Evolutionary conservation across 2,113 vertebrate species (phyloP), one percentile per base, ranked within the genome.

Genomic region (Smithornis capensis): DNA sequence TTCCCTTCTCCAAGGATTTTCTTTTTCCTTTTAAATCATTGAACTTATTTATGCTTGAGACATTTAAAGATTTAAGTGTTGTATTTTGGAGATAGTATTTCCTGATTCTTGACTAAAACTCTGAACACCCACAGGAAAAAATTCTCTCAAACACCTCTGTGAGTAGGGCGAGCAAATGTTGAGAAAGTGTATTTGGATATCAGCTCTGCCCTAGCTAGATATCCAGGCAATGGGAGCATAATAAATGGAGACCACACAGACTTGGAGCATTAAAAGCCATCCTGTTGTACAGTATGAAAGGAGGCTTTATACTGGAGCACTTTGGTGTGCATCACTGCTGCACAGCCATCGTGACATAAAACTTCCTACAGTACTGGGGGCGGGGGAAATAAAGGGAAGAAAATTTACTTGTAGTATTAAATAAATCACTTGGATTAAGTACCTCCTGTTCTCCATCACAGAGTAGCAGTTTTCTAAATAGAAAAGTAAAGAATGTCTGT

Each of bases 211-310:
- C 59, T 67, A 88, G n/a, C 33, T 83, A 88, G 91, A 93, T 83
- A 92, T 33, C 14, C 60, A 81, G 38, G 89, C 42, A 88, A 62
- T 83, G 55, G 1, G 9, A 86, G 56, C 35, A 21, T 64, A 82
- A 79, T 68, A 92, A 95, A 92, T 33, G 40, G 82, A 87, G 84
- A 92, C 62, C 88, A 94, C 91, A 86, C 45, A 89, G 47, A 83
- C 24, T 63, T 67, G 11, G 44, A 65, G 50, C 33, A 63, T 63
- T 90, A 75, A 59, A 94, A 88, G 24, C 63, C 71, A 77, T 86
- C 60, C 38, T 74, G 63, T 29, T 83, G 71, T 83, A 35, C 45
- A 38, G n/a, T 35, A 63, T 57, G 56, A 93, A 97, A 83, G 67
- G 37, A 81, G 42, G 28, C 24, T 92, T 93, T 86, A 69, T 88